phyloP scores from a whole-genome alignment of 2,113 vertebrate genomes.

The Arizona elegans region DNA sequence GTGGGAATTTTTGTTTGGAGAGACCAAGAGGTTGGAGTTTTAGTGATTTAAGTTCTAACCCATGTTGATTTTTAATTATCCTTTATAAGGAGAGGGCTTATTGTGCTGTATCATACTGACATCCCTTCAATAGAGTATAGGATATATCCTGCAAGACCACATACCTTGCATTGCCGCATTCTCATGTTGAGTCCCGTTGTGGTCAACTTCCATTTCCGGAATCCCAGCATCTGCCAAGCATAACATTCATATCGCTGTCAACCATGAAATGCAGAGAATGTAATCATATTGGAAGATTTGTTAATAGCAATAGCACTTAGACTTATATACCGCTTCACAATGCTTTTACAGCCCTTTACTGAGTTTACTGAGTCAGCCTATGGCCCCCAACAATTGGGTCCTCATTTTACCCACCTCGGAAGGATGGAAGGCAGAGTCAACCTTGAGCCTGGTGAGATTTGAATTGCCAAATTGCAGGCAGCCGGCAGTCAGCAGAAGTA shows the following conservation, averaged over 20 bases:
- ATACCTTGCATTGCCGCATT: conserved; percentile 83
- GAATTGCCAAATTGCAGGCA: too few relatives aligned
- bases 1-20: not conserved
- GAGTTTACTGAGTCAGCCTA: too few relatives aligned
- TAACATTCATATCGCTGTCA: conserved; percentile 52
- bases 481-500: too few relatives aligned
- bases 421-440: too few relatives aligned
- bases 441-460: too few relatives aligned
- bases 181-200: conserved; percentile 78
- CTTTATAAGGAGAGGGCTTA: not conserved
- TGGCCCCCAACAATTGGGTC: too few relatives aligned
- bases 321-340: too few relatives aligned
- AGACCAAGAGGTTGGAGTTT: not conserved
- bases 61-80: not conserved
- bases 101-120: not conserved
- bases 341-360: too few relatives aligned
- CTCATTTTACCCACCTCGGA: too few relatives aligned
- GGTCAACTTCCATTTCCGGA: conserved; percentile 82
- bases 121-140: not conserved
- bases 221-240: conserved; percentile 80
- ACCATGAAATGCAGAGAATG: conserved; percentile 41
- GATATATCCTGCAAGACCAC: conserved; percentile 15
- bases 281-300: conserved; percentile 32
- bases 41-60: not conserved
- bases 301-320: not conserved